phyloP scores from a whole-genome alignment of 2,888 invertebrate genomes.

The Chrysolina haemoptera region DNA sequence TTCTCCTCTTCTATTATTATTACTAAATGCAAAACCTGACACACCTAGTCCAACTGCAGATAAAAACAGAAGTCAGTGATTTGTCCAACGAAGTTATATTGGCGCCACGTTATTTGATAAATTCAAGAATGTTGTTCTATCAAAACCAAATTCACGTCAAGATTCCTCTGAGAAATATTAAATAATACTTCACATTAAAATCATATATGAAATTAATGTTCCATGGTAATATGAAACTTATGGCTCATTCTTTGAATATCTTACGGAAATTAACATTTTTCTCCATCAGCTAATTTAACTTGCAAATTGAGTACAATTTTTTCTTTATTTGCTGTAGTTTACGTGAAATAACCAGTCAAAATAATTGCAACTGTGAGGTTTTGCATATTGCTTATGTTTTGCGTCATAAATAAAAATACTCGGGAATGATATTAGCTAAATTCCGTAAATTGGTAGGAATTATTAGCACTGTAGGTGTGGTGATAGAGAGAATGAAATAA shows the following conservation, averaged over 20 bases:
- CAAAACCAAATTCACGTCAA: not conserved
- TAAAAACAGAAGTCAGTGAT: too few relatives aligned
- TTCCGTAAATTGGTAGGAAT: not conserved
- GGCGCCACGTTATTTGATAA: not conserved
- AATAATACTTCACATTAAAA: constrained; percentile 1
- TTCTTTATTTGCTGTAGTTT: constrained; percentile 8
- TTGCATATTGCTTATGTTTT: not conserved
- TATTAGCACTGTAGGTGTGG: not conserved
- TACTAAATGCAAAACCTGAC: too few relatives aligned
- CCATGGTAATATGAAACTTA: constrained; percentile 9
- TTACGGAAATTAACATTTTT: constrained; percentile 28
- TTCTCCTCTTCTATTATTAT: too few relatives aligned
- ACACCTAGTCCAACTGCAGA: too few relatives aligned
- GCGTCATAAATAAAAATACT: constrained; percentile 23
- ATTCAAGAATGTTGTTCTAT: constrained; percentile 12
- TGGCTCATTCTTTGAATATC: constrained; percentile 20
- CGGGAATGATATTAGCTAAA: not conserved
- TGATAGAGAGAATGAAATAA: too few relatives aligned
- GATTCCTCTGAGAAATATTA: not conserved
- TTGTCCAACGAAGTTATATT: not conserved
- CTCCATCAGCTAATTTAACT: constrained; percentile 23
- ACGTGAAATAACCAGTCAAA: constrained; percentile 15
- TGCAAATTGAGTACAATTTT: constrained; percentile 27
- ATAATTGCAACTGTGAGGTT: constrained; percentile 21
- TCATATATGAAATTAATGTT: not conserved